phyloP scores from a whole-genome alignment of 2,888 invertebrate species.

The Papilio gigon region DNA sequence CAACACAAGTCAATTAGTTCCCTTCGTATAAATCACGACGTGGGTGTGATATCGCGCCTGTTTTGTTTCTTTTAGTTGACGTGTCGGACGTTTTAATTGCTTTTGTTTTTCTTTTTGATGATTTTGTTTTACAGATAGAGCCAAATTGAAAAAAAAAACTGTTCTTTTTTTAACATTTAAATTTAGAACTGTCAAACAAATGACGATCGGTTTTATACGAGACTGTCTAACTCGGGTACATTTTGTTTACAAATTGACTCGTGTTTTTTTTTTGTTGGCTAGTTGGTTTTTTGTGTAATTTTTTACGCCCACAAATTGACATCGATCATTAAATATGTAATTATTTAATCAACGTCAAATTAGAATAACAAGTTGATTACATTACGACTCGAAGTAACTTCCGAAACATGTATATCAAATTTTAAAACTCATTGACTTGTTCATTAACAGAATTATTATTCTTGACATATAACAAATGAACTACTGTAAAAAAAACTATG shows the following conservation, averaged over 20 bases:
- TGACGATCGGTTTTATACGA: not conserved
- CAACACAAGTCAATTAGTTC: constrained; percentile 55
- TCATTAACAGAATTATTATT: no score
- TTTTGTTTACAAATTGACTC: not conserved
- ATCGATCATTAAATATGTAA: constrained; percentile 23
- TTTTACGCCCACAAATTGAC: constrained; percentile 7
- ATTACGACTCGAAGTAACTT: constrained; percentile 4
- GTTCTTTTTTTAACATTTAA: constrained; percentile 1
- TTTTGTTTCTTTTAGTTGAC: constrained; percentile 25
- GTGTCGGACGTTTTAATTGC: constrained; percentile 14
- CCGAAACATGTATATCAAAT: not conserved
- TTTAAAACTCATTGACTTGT: not conserved
- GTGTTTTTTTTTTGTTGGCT: not conserved
- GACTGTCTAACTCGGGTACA: not conserved
- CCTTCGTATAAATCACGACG: constrained; percentile 55
- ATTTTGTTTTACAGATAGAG: not conserved
- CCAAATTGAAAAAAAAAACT: not conserved
- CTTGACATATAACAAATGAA: not conserved
- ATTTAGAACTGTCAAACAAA: not conserved
- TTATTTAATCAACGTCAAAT: constrained; percentile 20
- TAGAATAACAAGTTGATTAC: constrained; percentile 5
- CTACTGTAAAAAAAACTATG: not conserved
- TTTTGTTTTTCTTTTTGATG: constrained; percentile 12
- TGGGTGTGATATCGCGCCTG: constrained; percentile 49
- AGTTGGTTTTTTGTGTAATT: not conserved